Evolutionary conservation across 2,113 vertebrate species (phyloP).

Genomic region (Malurus melanocephalus): DNA sequence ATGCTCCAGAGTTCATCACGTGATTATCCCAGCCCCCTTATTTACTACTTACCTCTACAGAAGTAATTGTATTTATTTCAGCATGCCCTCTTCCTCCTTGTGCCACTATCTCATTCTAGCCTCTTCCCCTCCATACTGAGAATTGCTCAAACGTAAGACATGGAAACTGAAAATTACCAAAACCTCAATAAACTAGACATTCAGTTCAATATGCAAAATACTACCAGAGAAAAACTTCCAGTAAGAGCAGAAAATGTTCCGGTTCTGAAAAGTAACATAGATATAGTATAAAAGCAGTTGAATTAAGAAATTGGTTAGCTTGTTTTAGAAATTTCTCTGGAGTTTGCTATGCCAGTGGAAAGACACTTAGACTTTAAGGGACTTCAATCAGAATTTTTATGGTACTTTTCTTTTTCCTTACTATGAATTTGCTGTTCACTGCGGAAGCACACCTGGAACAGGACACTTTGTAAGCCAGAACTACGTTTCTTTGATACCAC

Average conservation of each 20-base stretch:
- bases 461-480: neutral
- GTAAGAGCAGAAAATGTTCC: neutral
- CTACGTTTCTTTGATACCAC: neutral
- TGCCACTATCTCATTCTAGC: neutral
- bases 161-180: neutral
- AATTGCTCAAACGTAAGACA: neutral
- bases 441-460: neutral
- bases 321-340: neutral
- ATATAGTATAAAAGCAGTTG: neutral
- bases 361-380: neutral
- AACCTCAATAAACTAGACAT: neutral
- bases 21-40: neutral
- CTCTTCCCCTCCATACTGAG: neutral
- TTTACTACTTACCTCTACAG: neutral
- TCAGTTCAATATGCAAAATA: neutral
- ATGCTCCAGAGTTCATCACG: neutral
- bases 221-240: neutral
- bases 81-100: neutral
- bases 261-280: neutral
- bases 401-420: neutral
- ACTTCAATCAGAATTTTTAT: neutral
- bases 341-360: neutral
- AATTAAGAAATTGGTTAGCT: neutral
- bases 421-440: neutral
- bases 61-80: neutral